Evolutionary conservation across 2,888 invertebrate species (phyloP), one percentile per base, ranked within the genome.

Genomic region (Hymenopus coronatus): DNA sequence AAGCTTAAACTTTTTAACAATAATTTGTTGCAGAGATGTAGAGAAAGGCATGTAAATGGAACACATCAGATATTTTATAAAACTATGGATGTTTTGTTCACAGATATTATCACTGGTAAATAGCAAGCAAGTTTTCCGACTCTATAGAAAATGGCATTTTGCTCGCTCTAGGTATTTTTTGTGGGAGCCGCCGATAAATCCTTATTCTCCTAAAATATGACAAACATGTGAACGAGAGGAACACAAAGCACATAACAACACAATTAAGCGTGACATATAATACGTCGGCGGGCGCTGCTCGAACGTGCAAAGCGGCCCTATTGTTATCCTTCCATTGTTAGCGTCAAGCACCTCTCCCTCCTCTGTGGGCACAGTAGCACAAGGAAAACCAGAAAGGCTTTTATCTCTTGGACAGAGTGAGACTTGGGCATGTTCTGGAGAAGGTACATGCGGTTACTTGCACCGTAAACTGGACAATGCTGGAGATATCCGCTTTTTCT

Each of bases 231-330:
- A 70, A 70, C 20, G 54, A 70, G 54, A 70, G 54, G 8, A 70
- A 25, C 54, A 70, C 54, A 70, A 70, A 20, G 54, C 54, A 70
- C 54, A 70, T 70, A 70, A 70, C 54, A 70, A 85, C 46, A 70
- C 85, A 85, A 86, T 86, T 86, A 86, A 86, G 28, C 54, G 54
- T 86, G 70, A 86, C 81, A 30, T 81, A 85, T 46, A 28, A 54
- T 85, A 85, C 85, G 40, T 85, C 85, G 85, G 85, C 40, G 28
- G n/a, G 84, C 84, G 30, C 28, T 33, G 28, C 84, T 85, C 54
- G 27, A 85, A 85, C 85, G 70, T 85, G 85, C 85, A 54, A 85
- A 70, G 70, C 54, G 85, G 46, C 70, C 70, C 85, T 15, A 85
- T 85, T 85, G 85, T 85, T 85, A 28, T 54, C 28, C n/a, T 28